These are phyloP conservation scores for Gymnoscelis rufifasciata DNA, from an alignment of 2,888 invertebrate genomes.

Conservation along the genomic window DNA sequence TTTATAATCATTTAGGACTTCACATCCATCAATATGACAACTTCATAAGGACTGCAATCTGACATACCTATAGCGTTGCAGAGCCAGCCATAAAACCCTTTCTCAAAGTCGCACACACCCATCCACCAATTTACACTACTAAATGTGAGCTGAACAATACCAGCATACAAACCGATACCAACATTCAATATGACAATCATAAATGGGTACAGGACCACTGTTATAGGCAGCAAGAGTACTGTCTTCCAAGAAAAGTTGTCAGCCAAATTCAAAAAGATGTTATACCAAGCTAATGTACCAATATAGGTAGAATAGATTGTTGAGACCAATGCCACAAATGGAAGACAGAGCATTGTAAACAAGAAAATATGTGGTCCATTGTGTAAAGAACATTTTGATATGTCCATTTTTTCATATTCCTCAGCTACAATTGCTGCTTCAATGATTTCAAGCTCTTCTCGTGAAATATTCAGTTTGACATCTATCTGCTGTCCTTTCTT, in stretches of 20 bases:
- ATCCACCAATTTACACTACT: conserved; percentile 83
- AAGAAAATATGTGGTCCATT: conserved; percentile 83
- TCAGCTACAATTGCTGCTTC: conserved; percentile 81
- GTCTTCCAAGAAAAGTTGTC: conserved; percentile 83
- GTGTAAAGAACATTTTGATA: conserved; percentile 75
- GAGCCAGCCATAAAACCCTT: conserved; percentile 88
- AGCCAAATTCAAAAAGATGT: conserved; percentile 83
- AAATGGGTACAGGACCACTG: conserved; percentile 84
- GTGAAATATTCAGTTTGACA: conserved; percentile 84
- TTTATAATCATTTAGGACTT: conserved; percentile 42
- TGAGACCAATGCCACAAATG: conserved; percentile 82
- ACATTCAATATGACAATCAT: conserved; percentile 82
- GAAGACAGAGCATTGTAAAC: conserved; percentile 82
- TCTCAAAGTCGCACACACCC: conserved; percentile 86
- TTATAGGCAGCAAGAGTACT: conserved; percentile 81
- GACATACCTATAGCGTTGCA: conserved; percentile 82
- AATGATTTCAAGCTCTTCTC: conserved; percentile 84
- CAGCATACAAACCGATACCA: conserved; percentile 83
- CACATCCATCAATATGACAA: conserved; percentile 81
- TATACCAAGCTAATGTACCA: conserved; percentile 88
- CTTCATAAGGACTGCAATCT: conserved; percentile 87
- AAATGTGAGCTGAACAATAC: conserved; percentile 83
- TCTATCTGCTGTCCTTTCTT: conserved; percentile 86
- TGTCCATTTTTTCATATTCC: conserved; percentile 77
- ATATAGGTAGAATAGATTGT: conserved; percentile 85